phyloP scores from a whole-genome alignment of 2,113 vertebrate species.

The Marcusenius ussheri region DNA sequence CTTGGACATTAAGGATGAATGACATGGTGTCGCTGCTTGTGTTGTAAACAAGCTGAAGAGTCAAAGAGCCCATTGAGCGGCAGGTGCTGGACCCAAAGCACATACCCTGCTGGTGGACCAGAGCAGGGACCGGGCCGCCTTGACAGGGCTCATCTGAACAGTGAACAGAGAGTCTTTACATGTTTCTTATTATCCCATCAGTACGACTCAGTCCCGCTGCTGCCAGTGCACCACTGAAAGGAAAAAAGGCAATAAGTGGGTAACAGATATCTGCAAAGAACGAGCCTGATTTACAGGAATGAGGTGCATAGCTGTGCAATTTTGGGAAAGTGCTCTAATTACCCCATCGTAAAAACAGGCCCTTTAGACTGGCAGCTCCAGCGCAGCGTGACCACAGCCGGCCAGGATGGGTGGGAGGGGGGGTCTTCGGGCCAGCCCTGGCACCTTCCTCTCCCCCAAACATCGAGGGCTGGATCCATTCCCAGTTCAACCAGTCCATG shows the following conservation, averaged over 20 bases:
- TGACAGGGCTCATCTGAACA: neutral
- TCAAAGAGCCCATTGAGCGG: neutral
- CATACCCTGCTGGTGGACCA: constrained; percentile 18
- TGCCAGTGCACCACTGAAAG: neutral
- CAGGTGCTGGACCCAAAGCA: neutral
- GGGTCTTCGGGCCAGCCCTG: neutral
- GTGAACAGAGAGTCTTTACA: neutral
- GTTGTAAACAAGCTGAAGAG: neutral
- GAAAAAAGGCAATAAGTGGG: no score
- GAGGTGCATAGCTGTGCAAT: neutral
- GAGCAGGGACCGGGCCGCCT: neutral
- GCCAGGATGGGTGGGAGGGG: neutral
- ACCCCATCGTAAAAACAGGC: neutral
- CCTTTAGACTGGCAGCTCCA: neutral
- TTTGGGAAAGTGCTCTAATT: neutral
- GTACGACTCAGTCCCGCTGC: neutral
- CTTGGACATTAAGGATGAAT: constrained; percentile 32
- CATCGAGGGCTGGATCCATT: neutral
- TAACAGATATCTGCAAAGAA: neutral
- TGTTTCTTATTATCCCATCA: neutral
- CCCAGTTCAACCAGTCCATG: neutral
- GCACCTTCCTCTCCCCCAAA: neutral
- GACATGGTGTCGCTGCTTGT: constrained; percentile 40
- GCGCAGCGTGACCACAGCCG: neutral
- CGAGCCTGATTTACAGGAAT: neutral